phyloP scores from a whole-genome alignment of 2,113 vertebrate species.

The Aptenodytes patagonicus region DNA sequence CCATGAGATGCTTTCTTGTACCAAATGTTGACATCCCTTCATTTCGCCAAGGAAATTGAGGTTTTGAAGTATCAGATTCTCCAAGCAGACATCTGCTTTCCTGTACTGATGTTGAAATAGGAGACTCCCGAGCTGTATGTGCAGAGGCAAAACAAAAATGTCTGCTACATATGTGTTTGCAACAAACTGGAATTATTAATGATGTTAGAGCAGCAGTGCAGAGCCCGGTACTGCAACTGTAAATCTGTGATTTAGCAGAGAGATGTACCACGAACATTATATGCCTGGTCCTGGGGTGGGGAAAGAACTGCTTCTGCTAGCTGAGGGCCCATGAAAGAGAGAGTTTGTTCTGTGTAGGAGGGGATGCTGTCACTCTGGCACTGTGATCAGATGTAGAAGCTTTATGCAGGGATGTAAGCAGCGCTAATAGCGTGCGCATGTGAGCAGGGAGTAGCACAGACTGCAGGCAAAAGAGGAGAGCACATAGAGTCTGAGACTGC shows the following conservation, averaged over 20 bases:
- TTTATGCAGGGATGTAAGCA: neutral
- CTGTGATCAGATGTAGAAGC: neutral
- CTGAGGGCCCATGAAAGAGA: neutral
- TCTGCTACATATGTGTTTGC: neutral
- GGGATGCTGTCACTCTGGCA: neutral
- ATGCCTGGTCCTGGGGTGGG: neutral
- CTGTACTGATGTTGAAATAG: neutral
- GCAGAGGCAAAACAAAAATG: neutral
- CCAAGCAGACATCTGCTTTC: neutral
- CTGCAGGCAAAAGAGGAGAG: neutral
- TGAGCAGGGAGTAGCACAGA: neutral
- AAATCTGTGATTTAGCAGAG: neutral
- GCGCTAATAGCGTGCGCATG: accelerated
- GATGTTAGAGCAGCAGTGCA: neutral
- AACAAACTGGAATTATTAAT: neutral
- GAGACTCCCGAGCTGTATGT: neutral
- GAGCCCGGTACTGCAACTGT: neutral
- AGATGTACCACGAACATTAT: neutral
- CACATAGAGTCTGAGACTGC: neutral
- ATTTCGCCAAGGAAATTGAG: neutral
- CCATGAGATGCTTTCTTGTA: neutral
- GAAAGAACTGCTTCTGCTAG: neutral
- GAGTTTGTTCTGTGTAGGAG: neutral
- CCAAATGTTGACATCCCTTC: neutral
- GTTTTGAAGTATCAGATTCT: neutral